Evolutionary conservation across 2,113 vertebrate genomes (phyloP).

Genomic region (Nycticryphes semicollaris): DNA sequence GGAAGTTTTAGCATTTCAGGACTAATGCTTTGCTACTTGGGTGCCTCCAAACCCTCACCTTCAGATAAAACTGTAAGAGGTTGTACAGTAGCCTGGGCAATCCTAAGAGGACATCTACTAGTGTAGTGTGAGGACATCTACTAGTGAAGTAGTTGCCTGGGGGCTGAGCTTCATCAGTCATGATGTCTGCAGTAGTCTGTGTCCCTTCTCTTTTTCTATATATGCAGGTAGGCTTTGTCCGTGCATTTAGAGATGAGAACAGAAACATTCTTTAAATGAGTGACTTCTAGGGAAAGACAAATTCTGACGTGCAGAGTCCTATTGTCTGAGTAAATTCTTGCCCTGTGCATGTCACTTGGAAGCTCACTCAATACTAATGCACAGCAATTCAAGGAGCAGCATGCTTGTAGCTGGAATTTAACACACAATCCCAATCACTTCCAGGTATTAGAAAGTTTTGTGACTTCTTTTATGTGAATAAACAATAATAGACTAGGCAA

Average conservation of each 20-base stretch:
- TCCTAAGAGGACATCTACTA: not conserved
- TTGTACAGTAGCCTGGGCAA: not conserved
- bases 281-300: not conserved
- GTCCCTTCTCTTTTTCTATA: not conserved
- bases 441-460: not conserved
- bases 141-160: not conserved
- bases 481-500: not conserved
- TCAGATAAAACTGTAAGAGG: not conserved
- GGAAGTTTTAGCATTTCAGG: slow-evolving; percentile 16
- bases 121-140: not conserved
- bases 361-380: not conserved
- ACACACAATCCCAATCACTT: not conserved
- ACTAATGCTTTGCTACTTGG: not conserved
- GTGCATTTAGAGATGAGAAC: not conserved
- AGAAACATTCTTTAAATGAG: not conserved
- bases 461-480: not conserved
- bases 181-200: not conserved
- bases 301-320: not conserved
- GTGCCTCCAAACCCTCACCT: not conserved
- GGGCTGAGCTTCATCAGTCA: not conserved
- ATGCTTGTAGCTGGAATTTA: not conserved
- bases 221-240: not conserved
- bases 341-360: not conserved
- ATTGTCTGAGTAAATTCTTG: slow-evolving; percentile 15
- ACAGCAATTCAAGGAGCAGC: not conserved